Conservation (phyloP, 2,113 vertebrate genomes). For the Austrofundulus limnaeus region DNA sequence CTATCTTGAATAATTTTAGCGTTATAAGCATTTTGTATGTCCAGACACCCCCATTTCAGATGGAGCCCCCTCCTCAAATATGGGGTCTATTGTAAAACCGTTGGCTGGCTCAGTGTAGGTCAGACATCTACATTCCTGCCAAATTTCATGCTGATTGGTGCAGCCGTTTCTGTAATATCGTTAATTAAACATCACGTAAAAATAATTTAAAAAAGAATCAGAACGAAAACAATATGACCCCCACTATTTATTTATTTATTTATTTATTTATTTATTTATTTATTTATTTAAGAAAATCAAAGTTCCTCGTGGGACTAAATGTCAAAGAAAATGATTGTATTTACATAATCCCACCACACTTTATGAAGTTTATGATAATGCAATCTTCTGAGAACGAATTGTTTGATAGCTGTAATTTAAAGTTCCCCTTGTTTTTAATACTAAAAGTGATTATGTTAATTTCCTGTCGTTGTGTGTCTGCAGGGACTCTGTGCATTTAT, state of each 20-base stretch:
- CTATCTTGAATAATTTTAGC: too few relatives aligned
- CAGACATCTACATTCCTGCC: too few relatives aligned
- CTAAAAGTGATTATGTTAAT: constrained; percentile 12
- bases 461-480: constrained; percentile 26
- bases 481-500: constrained; percentile 79
- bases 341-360: constrained; percentile 8
- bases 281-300: neutral
- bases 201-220: too few relatives aligned
- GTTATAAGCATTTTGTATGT: too few relatives aligned
- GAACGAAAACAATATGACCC: constrained; percentile 1
- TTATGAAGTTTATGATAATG: constrained; percentile 43
- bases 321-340: constrained; percentile 24
- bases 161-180: too few relatives aligned
- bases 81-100: too few relatives aligned
- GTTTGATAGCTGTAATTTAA: constrained; percentile 22
- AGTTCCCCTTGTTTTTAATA: constrained; percentile 14
- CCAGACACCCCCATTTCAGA: too few relatives aligned
- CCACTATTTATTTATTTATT: neutral
- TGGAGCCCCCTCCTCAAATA: too few relatives aligned
- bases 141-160: too few relatives aligned
- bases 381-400: constrained; percentile 10
- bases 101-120: too few relatives aligned
- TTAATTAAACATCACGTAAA: too few relatives aligned
- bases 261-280: neutral
- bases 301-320: neutral